Percentiles rank a stretch among this genome's conserved stretches.
Conservation (phyloP, 2,797 vertebrate species). For the Gymnoscopelus microlampas region DNA sequence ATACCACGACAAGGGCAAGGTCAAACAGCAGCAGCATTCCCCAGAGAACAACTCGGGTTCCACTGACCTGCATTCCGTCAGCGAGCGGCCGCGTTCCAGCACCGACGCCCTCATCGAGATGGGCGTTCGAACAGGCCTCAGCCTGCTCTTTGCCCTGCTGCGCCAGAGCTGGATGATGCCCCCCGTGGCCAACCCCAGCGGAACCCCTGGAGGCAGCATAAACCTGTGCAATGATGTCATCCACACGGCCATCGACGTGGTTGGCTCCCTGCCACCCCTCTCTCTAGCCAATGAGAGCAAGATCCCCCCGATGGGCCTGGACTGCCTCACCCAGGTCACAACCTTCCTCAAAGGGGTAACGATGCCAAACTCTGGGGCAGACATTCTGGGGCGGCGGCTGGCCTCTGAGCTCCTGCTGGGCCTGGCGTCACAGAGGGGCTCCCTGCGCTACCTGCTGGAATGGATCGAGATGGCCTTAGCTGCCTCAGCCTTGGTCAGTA, state of each 20-base stretch:
- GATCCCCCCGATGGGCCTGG: constrained; percentile 97
- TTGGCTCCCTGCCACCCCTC: constrained; percentile 93
- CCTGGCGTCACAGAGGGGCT: constrained; percentile 93
- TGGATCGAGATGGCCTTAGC: constrained; percentile 99
- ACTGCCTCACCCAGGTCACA: constrained; percentile 97
- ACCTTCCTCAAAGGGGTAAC: constrained; percentile 96
- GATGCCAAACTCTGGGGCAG: constrained; percentile 95
- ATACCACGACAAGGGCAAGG: constrained; percentile 96
- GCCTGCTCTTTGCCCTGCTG: constrained; percentile 95
- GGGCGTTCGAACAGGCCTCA: constrained; percentile 96
- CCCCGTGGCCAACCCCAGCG: constrained; percentile 45
- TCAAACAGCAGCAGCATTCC: constrained; percentile 96
- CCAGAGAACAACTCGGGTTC: constrained; percentile 91
- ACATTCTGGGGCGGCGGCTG: constrained; percentile 91
- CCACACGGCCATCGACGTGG: constrained; percentile 95
- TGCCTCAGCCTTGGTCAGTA: constrained; percentile 89
- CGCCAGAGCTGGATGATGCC: constrained; percentile 98
- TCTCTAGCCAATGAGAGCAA: constrained; percentile 98
- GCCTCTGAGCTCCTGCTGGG: constrained; percentile 95
- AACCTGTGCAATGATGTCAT: constrained; percentile 98
- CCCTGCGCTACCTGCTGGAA: constrained; percentile 94
- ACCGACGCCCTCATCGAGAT: constrained; percentile 98
- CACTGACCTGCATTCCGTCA: constrained; percentile 91
- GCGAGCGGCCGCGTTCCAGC: constrained; percentile 94
- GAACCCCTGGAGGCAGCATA: constrained; percentile 81